A percentile compares a stretch with the other conserved stretches of the same genome.
Conservation (phyloP, 2,888 invertebrate genomes). For the Lamellibrachia satsuma region DNA sequence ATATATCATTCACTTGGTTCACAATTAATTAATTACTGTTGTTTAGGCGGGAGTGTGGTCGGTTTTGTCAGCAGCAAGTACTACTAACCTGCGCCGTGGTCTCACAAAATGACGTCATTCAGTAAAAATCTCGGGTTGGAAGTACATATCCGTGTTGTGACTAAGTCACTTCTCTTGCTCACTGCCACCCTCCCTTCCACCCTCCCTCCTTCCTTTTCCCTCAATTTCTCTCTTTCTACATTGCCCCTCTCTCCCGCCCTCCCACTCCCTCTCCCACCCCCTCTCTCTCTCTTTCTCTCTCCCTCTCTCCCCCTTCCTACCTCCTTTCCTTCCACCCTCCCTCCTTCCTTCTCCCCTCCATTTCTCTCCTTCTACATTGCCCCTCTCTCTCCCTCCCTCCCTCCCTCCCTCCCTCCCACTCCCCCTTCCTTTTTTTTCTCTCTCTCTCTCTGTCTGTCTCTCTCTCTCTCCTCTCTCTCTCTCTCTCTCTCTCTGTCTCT, state of each 20-base stretch:
- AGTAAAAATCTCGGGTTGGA: too few species aligned
- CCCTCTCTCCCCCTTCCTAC: neutral
- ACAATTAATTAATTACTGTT: too few species aligned
- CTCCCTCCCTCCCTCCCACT: too few species aligned
- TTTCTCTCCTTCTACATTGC: neutral
- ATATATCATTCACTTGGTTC: too few species aligned
- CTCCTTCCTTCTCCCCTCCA: neutral
- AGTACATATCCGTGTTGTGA: too few species aligned
- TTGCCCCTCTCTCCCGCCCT: neutral
- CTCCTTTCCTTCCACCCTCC: neutral
- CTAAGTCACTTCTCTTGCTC: neutral
- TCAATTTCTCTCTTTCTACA: neutral
- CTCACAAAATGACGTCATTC: too few species aligned
- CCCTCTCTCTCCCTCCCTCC: neutral
- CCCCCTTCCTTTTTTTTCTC: neutral
- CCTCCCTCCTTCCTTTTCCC: neutral
- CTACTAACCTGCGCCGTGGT: too few species aligned
- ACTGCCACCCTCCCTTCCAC: neutral
- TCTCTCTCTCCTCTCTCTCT: neutral
- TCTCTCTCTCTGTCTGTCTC: neutral
- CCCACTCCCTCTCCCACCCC: neutral
- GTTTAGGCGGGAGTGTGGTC: too few species aligned
- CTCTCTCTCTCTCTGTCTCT: neutral
- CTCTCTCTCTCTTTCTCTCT: neutral
- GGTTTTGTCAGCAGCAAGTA: too few species aligned